These are phyloP conservation scores for Apostichopus leukothele DNA, from an alignment of 53 echinoderm and acorn worm species.

Conservation along the genomic window DNA sequence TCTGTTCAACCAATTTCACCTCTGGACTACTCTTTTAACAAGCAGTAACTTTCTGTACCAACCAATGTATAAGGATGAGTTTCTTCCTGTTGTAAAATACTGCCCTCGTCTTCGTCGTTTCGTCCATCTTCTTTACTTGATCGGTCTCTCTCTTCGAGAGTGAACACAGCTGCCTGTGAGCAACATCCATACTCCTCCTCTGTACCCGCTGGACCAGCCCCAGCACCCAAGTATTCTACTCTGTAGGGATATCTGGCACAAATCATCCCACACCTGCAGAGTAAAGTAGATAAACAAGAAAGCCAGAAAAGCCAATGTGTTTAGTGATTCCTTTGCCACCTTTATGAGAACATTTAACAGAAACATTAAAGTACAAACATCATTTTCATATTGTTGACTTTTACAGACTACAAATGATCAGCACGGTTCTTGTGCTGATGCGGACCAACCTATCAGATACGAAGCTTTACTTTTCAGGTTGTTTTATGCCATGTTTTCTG, in stretches of 20 bases:
- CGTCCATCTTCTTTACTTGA: background rate
- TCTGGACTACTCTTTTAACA: no score
- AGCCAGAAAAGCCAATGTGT: background rate
- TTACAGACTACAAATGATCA: no score
- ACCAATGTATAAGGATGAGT: conserved; percentile 22
- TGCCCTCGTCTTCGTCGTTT: background rate
- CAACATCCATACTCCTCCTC: conserved; percentile 82
- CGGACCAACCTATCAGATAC: no score
- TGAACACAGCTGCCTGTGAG: conserved; percentile 86
- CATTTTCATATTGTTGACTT: no score
- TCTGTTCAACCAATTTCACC: no score
- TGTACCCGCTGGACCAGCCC: conserved; percentile 79
- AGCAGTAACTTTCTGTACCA: background rate
- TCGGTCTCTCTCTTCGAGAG: background rate
- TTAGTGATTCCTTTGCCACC: no score
- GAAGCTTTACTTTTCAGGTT: no score
- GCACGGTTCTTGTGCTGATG: no score
- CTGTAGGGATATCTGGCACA: conserved; percentile 67
- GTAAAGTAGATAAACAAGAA: background rate
- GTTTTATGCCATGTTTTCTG: no score
- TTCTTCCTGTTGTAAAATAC: background rate
- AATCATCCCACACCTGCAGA: conserved; percentile 66
- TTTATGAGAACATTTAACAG: no score
- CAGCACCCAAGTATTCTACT: conserved; percentile 82
- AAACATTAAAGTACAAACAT: no score